Evolutionary conservation across 2,113 vertebrate genomes (phyloP), one percentile per base, ranked within the genome.

Genomic region (Dinomys branickii): DNA sequence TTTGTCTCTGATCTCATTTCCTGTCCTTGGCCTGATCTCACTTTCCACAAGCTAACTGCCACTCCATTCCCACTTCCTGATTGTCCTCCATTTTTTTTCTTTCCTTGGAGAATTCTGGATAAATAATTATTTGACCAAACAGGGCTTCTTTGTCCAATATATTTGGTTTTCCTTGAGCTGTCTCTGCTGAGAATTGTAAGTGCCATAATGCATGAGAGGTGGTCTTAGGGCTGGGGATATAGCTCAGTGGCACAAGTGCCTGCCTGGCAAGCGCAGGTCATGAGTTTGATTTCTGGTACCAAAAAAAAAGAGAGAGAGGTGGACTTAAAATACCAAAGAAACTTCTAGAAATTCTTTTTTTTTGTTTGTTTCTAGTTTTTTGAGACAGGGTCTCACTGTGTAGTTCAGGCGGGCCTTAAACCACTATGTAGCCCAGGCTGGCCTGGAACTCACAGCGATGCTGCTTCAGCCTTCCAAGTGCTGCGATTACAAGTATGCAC

Each of bases 1-100:
- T 88, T 38, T 58, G 87, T 71, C 81, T 92, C 80, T 94, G 97
- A 95, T 77, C 52, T 96, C 92, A 96, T 95, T 97, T 97, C 94
- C 97, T 94, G 87, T 86, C 92, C 93, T 95, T 96, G 93, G 58
- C 86, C 26, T 87, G 81, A 69, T 95, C 81, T 87, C 67, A 88
- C 73, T 97, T 96, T 97, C 94, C 81, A 83, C 77, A 92, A 91
- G 91, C 92, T 91, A 13, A 78, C 88, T 91, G 96, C 94, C 96
- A 93, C 28, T 38, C 80, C n/a, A 22, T 88, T 85, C 87, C 92
- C 44, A 95, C 77, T 97, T 97, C 88, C 92, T 87, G 73, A 61
- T 33, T 91, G 86, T 95, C 95, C 44, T 93, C 95, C 58, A 96
- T 97, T 97, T 88, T 95, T 94, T 67, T 87, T 89, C 35, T 63